Base-by-base conservation (phyloP, 2,113 vertebrate species). In the Pseudopipra pipra region DNA sequence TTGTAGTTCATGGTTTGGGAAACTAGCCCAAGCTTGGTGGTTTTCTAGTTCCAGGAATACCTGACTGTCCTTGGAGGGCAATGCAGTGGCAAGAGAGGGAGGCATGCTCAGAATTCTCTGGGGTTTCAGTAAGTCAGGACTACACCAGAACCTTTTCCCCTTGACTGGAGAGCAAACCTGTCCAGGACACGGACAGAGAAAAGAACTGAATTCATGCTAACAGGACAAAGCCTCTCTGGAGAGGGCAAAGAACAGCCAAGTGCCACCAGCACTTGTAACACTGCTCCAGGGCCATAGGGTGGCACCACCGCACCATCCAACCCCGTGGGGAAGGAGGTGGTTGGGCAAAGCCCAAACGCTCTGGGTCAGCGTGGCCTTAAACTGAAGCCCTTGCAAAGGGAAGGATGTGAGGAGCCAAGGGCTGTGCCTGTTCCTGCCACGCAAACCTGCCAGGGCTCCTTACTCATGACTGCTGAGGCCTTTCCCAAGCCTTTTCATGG, bases 251-350 rank as follows among this genome's bases (percentile, higher is more conserved):
- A 78, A 23, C 27, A 72, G 43, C n/a, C 4, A 9, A 65, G 37
- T 10, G 39, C 17, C 66, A 39, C 33, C 39, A 41, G 28, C 2
- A 5, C 55, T 62, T 95, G 93, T 77, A 94, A 78, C 72, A n/a
- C 66, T 62, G 52, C 61, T 63, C 24, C 59, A 56, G 41, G 85
- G 58, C 96, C 97, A 96, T 92, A 44, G 83, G 95, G 89, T 96
- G 94, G 94, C 97, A 96, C 87, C 70, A 91, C 24, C 5, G 33
- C 39, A 75, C 89, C 19, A 3, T 37, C 39, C 65, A 87, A 47
- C 5, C 31, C 20, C 37, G 10, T 27, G 25, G n/a, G 18, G 25
- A 62, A 54, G 10, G 41, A 21, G 17, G 39, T 46, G 39, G 20
- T 21, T 59, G 55, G 52, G 56, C 47, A 67, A 78, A 89, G 35